Percentiles rank a stretch among this genome's conserved stretches.
phyloP scores from a whole-genome alignment of 1,140 invertebrate species.

The Aphelenchoides avenae region DNA sequence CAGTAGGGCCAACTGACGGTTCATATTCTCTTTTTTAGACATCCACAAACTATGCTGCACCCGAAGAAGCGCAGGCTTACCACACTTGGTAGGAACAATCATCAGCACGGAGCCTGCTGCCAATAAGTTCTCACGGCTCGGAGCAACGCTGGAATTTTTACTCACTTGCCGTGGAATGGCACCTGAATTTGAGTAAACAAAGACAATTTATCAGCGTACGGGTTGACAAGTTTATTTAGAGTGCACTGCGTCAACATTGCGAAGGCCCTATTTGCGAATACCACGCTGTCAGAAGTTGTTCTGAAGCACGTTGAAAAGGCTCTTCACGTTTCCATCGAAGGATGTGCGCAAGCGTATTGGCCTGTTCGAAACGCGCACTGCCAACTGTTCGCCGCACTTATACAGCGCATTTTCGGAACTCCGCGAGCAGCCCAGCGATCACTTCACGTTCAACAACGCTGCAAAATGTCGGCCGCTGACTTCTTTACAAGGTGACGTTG shows the following conservation, averaged over 20 bases:
- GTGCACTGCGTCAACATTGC: slow-evolving; percentile 50
- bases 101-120: slow-evolving; percentile 37
- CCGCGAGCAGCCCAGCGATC: slow-evolving; percentile 28
- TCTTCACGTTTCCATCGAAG: slow-evolving; percentile 31
- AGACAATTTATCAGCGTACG: background rate
- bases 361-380: slow-evolving; percentile 44
- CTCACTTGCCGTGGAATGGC: slow-evolving; percentile 23
- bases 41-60: slow-evolving; percentile 40
- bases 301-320: slow-evolving; percentile 27
- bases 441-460: slow-evolving; percentile 25
- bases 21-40: slow-evolving; percentile 33
- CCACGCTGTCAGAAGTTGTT: slow-evolving; percentile 26
- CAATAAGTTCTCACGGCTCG: slow-evolving; percentile 17
- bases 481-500: slow-evolving; percentile 47
- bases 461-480: slow-evolving; percentile 39
- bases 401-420: slow-evolving; percentile 46
- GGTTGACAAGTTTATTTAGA: slow-evolving; percentile 16
- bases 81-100: slow-evolving; percentile 43
- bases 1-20: slow-evolving; percentile 1
- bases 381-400: slow-evolving; percentile 47
- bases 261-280: slow-evolving; percentile 26
- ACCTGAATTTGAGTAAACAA: slow-evolving; percentile 37
- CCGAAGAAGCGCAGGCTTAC: slow-evolving; percentile 47
- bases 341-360: slow-evolving; percentile 33
- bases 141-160: slow-evolving; percentile 24